These are phyloP conservation scores for Onchidella celtica DNA, from an alignment of 2,888 invertebrate species.

Conservation along the genomic window DNA sequence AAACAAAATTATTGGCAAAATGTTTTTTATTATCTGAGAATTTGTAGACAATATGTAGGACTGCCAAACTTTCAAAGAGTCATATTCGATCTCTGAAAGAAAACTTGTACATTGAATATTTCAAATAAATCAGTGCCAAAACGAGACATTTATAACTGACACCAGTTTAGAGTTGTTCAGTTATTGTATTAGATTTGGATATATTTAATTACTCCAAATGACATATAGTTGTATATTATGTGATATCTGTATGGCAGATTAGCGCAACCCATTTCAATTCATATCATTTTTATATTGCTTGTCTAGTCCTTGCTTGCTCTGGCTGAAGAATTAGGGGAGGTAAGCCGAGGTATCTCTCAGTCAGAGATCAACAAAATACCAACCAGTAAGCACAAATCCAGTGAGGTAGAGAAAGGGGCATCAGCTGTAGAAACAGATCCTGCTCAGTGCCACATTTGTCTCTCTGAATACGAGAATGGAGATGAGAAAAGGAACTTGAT, in stretches of 20 bases:
- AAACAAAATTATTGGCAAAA: no score
- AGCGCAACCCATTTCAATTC: neutral
- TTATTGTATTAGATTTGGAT: no score
- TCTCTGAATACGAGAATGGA: conserved; percentile 63
- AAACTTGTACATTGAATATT: no score
- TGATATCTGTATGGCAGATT: no score
- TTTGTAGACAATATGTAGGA: no score
- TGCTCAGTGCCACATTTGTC: conserved; percentile 67
- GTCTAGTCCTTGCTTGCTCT: conserved; percentile 64
- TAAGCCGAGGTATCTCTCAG: conserved; percentile 60
- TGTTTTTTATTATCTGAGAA: no score
- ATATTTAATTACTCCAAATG: neutral
- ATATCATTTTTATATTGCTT: neutral
- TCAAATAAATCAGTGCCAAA: no score
- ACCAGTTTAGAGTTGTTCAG: no score
- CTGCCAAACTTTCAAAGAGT: no score
- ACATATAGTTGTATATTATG: no score
- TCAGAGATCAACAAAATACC: conserved; percentile 59
- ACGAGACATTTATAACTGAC: no score
- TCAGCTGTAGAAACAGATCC: conserved; percentile 27
- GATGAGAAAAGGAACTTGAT: conserved; percentile 61
- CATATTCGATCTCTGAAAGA: no score
- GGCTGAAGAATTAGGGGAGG: conserved; percentile 67
- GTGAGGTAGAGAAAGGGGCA: neutral
- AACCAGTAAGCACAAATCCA: conserved; percentile 53